These are phyloP conservation scores for Enteromius viviparus DNA, from an alignment of 2,797 vertebrate species.

Conservation along the genomic window DNA sequence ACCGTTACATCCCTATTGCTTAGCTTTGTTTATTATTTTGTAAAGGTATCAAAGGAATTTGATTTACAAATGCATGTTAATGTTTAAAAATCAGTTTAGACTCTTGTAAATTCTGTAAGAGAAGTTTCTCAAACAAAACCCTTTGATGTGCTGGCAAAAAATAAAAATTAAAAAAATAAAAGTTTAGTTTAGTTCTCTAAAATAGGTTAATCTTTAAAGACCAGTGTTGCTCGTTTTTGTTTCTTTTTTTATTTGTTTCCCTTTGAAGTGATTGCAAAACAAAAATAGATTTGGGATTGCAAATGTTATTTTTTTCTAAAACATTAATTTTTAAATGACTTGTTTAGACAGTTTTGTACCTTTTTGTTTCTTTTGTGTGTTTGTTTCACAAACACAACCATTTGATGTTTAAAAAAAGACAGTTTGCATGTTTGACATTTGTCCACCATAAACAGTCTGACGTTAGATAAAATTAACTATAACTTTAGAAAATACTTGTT, in stretches of 20 bases:
- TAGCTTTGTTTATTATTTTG: neutral
- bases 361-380: neutral
- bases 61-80: neutral
- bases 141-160: neutral
- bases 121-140: neutral
- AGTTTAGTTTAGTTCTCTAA: neutral
- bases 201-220: neutral
- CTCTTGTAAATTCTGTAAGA: neutral
- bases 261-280: neutral
- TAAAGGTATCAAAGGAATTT: neutral
- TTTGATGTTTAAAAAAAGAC: neutral
- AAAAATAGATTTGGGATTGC: neutral
- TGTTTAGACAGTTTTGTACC: neutral
- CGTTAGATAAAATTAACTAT: neutral
- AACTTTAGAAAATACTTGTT: neutral
- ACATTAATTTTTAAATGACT: neutral
- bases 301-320: conserved; percentile 4
- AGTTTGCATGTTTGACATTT: neutral
- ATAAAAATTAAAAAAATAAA: no score
- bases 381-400: neutral
- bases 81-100: neutral
- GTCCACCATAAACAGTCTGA: neutral
- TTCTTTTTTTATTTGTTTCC: neutral
- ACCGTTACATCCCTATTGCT: no score
- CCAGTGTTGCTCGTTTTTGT: neutral